Evolutionary conservation across 2,113 vertebrate genomes (phyloP), one percentile per base, ranked within the genome.

Genomic region (Peromyscus leucopus): DNA sequence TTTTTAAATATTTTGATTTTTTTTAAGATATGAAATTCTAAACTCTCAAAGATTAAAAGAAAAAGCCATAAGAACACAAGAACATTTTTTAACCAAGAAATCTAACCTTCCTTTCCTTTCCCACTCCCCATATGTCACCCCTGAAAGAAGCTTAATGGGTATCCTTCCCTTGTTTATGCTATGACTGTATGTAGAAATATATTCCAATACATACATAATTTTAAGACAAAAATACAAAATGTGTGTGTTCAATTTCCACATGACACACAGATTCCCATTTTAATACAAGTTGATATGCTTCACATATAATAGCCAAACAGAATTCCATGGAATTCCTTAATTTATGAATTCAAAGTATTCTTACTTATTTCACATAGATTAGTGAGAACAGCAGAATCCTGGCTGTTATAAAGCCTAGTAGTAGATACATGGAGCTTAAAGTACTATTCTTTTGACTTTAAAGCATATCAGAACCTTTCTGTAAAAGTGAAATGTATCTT

Each of bases 191-290:
- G 13, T 7, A 89, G 4, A 63, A 9, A 88, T 42, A 83, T 65
- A 48, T 39, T n/a, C 42, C 17, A 79, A 42, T 71, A 48, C 31
- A 42, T n/a, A 51, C 36, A 24, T 88, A 79, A 28, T 36, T 65
- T 94, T 83, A 72, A 63, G 48, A 22, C 36, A 89, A 96, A 97
- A 94, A 85, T 65, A 59, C 17, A 9, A 72, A 67, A 46, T 72
- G 0, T 63, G 1, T 72, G 6, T 91, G 11, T 90, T 48, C 22
- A 95, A 2, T 86, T 94, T 55, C 55, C 28, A 67, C 74, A 16
- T 96, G 63, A 15, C 42, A 82, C 51, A 10, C 57, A 61, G 55
- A 48, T 57, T 95, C 63, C 83, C 46, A 33, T 78, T n/a, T 26
- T n/a, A 79, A 95, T 59, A 76, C n/a, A 89, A 12, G 75, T 55